phyloP scores from a whole-genome alignment of 2,113 vertebrate genomes.

The Sorex fumeus region DNA sequence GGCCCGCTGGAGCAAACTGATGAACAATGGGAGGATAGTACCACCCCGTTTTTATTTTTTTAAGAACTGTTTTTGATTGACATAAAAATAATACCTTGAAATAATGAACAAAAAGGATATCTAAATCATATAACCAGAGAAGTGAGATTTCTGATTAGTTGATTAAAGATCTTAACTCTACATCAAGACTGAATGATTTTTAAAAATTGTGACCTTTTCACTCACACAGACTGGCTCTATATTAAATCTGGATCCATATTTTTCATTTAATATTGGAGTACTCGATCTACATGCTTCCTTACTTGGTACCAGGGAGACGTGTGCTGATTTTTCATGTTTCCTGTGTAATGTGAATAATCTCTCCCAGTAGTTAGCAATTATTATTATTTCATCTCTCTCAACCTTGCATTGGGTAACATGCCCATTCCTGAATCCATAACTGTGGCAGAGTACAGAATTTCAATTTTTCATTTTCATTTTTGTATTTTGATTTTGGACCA shows the following conservation, averaged over 20 bases:
- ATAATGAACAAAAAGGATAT: not conserved
- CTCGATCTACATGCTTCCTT: not conserved
- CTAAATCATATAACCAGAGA: not conserved
- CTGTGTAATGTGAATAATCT: not conserved
- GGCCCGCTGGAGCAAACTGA: too few relatives aligned
- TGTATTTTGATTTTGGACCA: too few relatives aligned
- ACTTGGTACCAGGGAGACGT: not conserved
- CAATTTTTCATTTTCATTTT: too few relatives aligned
- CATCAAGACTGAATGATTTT: not conserved
- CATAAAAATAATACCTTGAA: constrained; percentile 10
- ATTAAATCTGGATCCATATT: not conserved
- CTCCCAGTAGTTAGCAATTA: not conserved
- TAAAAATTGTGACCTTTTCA: not conserved
- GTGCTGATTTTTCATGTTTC: not conserved
- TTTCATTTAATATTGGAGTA: not conserved
- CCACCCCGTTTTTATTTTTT: not conserved
- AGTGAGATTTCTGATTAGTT: not conserved
- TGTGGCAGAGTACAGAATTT: not conserved
- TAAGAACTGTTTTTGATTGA: not conserved
- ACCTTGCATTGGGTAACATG: not conserved
- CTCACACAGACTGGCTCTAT: not conserved
- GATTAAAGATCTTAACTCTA: not conserved
- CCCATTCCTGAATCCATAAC: not conserved
- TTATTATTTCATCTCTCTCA: not conserved
- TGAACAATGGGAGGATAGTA: too few relatives aligned